Evolutionary conservation across 1,140 invertebrate genomes (phyloP).

Genomic region (Lordiphosa collinella): DNA sequence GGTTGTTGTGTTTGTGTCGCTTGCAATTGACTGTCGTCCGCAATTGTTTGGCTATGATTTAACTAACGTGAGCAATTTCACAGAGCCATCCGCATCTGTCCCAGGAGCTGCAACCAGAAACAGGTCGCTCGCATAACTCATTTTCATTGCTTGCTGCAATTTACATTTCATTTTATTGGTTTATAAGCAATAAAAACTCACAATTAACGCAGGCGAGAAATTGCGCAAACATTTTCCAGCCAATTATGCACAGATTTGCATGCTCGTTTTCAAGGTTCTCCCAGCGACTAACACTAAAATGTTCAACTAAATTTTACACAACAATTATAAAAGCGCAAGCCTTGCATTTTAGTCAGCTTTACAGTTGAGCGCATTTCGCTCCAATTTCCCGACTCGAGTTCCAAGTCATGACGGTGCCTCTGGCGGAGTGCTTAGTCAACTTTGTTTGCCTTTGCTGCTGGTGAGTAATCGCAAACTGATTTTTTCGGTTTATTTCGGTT

Average conservation of each 20-base stretch:
- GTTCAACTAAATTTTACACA: slow-evolving; percentile 41
- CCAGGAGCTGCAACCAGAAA: slow-evolving; percentile 9
- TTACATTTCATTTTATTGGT: slow-evolving; percentile 41
- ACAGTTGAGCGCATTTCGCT: slow-evolving; percentile 53
- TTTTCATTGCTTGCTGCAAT: slow-evolving; percentile 16
- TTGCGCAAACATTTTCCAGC: slow-evolving; percentile 53
- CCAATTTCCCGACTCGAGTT: slow-evolving; percentile 30
- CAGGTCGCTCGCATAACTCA: slow-evolving; percentile 40
- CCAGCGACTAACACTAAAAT: neutral
- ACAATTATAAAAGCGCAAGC: slow-evolving; percentile 46
- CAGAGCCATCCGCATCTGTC: neutral
- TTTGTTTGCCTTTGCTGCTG: slow-evolving; percentile 31
- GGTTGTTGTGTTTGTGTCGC: slow-evolving; percentile 10
- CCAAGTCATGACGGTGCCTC: slow-evolving; percentile 12
- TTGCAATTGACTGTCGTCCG: slow-evolving; percentile 42
- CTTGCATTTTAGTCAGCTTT: slow-evolving; percentile 59
- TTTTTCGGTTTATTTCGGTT: slow-evolving; percentile 18
- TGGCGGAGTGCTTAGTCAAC: slow-evolving; percentile 54
- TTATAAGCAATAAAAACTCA: slow-evolving; percentile 43
- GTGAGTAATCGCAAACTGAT: slow-evolving; percentile 64
- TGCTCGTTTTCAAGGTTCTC: slow-evolving; percentile 50
- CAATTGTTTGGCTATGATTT: slow-evolving; percentile 50
- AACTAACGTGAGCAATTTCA: slow-evolving; percentile 22
- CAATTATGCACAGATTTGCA: slow-evolving; percentile 58
- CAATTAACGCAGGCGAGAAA: slow-evolving; percentile 43